A percentile compares a stretch with the other conserved stretches of the same genome.
Conservation (phyloP, 2,797 vertebrate genomes). For the Phylloscopus collybita region DNA sequence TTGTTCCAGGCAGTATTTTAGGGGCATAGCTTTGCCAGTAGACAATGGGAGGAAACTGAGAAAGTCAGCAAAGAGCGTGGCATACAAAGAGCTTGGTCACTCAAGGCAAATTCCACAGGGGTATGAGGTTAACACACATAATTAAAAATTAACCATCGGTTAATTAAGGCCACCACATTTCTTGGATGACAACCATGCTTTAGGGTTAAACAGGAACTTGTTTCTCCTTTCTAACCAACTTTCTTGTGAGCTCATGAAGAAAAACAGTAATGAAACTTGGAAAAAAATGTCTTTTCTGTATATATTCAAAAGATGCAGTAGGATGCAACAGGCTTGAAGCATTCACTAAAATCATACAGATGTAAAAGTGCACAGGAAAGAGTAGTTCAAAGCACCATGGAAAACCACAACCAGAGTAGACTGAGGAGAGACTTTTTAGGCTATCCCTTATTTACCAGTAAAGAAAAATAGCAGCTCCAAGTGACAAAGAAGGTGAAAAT, state of each 20-base stretch:
- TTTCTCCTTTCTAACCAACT: not conserved
- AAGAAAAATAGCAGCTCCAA: not conserved
- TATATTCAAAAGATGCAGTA: not conserved
- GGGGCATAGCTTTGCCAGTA: not conserved
- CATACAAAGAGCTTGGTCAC: not conserved
- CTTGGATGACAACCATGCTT: not conserved
- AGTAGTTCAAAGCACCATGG: not conserved
- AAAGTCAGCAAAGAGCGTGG: not conserved
- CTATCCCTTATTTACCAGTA: not conserved
- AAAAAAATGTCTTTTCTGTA: not conserved
- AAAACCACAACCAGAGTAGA: not conserved
- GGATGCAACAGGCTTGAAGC: not conserved
- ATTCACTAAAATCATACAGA: not conserved
- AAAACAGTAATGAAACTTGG: not conserved
- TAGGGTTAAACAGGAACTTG: not conserved
- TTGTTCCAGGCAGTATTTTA: not conserved
- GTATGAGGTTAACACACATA: not conserved
- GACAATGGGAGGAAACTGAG: not conserved
- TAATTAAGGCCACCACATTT: not conserved
- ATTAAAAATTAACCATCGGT: slow-evolving; percentile 18
- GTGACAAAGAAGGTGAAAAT: not conserved
- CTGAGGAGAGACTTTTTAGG: not conserved
- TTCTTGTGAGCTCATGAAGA: not conserved
- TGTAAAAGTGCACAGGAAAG: not conserved
- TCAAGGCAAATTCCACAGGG: not conserved